Base-by-base conservation (phyloP, 2,888 invertebrate genomes). In the Cylloceria caligata region DNA sequence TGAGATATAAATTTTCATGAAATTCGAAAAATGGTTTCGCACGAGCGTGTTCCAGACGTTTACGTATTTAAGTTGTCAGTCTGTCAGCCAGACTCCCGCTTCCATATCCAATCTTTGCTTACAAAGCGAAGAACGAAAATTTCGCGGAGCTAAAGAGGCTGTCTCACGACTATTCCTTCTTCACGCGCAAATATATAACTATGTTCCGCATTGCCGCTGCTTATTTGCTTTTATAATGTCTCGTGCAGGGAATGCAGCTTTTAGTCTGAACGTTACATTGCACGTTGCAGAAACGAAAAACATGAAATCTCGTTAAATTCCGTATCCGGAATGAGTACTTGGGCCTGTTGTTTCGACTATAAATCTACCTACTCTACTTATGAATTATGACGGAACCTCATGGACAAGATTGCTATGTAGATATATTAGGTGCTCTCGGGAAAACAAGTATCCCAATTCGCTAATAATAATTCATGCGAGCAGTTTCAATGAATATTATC, bases 311-410 rank as follows among this genome's bases (percentile, higher is more conserved):
- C 65, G 52, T 64, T 64, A 49, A 13, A 62, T 45, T 16, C n/a
- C 30, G 24, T 36, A 27, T 45, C 19, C 7, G 24, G n/a, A 45
- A 45, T 39, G 34, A 11, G 36, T 24, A 36, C 11, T 34, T 24
- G 34, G 36, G 62, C n/a, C 49, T 52, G 47, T 49, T 49, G 77
- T 42, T 19, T 64, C 52, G 64, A 71, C 71, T 65, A 55, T 69
- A 55, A 69, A 69, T 62, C 47, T 69, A 45, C 45, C 21, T 52
- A 52, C 45, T 9, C 55, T 34, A 45, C 71, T 52, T 45, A 55
- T 78, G 64, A 34, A 39, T 55, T 64, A n/a, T n/a, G 42, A 64
- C 71, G 45, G 42, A 55, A 62, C 52, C 55, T 78, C 71, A 55
- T 27, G 21, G 16, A 64, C 4, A 11, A 52, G 49, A 52, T 45